A percentile compares a stretch with the other conserved stretches of the same genome.
phyloP scores from a whole-genome alignment of 2,888 invertebrate species.

The Petrolisthes manimaculis region DNA sequence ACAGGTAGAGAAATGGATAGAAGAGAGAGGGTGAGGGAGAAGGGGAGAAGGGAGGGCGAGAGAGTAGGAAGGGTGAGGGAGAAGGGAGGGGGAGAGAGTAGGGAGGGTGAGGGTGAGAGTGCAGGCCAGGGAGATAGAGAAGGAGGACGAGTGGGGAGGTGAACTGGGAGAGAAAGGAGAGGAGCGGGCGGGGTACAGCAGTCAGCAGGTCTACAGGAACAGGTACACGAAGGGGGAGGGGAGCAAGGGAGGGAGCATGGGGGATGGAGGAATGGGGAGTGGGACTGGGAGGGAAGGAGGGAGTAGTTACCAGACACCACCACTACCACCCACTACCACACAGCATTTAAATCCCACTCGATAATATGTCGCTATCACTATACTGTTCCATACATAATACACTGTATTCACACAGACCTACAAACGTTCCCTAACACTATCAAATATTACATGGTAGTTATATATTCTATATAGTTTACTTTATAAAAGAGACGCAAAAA shows the following conservation, averaged over 20 bases:
- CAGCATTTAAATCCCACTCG: background rate
- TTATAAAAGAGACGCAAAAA: background rate
- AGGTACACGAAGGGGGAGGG: background rate
- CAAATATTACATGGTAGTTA: too few relatives aligned
- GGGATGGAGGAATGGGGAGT: background rate
- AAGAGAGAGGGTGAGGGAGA: background rate
- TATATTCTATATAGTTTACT: background rate
- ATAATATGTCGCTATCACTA: background rate
- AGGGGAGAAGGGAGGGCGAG: background rate
- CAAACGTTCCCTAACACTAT: too few relatives aligned
- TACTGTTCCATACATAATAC: background rate
- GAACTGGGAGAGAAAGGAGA: background rate
- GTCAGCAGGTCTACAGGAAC: background rate
- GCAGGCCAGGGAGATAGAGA: background rate
- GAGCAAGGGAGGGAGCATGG: background rate
- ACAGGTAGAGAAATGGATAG: background rate
- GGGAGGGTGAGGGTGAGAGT: background rate
- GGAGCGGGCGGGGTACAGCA: background rate
- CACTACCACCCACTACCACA: background rate
- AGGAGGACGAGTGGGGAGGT: background rate
- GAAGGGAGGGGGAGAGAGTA: background rate
- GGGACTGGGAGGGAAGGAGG: too few relatives aligned
- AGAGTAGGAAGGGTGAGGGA: background rate
- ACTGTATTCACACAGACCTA: background rate
- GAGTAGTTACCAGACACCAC: slow-evolving; percentile 8